Base-by-base conservation (phyloP, 2,797 vertebrate species). In the Pteropus rufus region DNA sequence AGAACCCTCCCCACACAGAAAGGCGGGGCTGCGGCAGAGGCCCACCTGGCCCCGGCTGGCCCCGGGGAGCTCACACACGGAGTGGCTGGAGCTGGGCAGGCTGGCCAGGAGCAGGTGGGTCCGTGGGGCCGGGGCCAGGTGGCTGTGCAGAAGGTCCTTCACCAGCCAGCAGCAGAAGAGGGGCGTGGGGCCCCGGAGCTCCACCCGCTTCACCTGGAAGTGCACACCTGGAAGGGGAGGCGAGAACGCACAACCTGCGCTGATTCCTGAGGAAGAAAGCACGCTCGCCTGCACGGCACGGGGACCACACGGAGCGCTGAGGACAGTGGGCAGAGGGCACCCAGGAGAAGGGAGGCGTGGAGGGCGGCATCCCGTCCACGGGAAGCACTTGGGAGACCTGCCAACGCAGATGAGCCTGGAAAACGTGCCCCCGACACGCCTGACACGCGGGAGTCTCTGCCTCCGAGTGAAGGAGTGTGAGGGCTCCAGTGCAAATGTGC, bases 131-230 rank as follows among this genome's bases (percentile, higher is more conserved):
- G 98, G 94, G 98, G 98, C 98, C 94, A 98, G 98, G 89, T 98
- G 99, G 93, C 98, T 96, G 77, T 95, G 98, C 56, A 98, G 96
- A 89, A 99, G 97, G 95, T 98, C 98, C 44, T 99, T 99, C 91
- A 99, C 98, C 72, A 99, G 97, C 99, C 99, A 99, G 85, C 99
- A 98, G 90, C 99, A 99, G 98, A 99, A 99, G 89, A 99, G 96
- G 6, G 95, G 60, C 26, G 98, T 69, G 5, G 98, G 97, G 54
- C 98, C 98, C 24, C 97, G 98, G 56, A 99, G 98, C 75, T 98
- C 85, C 44, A 98, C 98, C 36, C 97, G 97, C 72, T 98, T 98
- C 65, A 99, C 99, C 60, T 99, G 99, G 72, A 99, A 99, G 97
- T 98, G 98, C 87, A 99, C 97, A 86, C 99, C 99, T 99, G 96